Base-by-base conservation (phyloP, 2,113 vertebrate genomes). In the Cyprinodon tularosa region DNA sequence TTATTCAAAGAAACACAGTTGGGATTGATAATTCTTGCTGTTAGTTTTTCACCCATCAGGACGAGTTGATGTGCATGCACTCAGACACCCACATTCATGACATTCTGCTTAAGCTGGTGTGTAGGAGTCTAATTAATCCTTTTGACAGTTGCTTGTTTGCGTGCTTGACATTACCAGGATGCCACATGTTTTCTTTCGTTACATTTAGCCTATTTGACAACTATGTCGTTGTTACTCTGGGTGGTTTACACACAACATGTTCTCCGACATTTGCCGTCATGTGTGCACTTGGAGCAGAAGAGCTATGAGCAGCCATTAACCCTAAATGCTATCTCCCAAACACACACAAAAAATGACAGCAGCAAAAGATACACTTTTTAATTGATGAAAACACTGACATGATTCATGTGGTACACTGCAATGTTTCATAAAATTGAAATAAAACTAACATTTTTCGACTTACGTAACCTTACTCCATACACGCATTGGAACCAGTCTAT, bases 271-370 rank as follows among this genome's bases (percentile, higher is more conserved):
- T 3, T 20, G 66, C 57, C 66, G 77, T 83, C 66, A 48, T 12
- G 36, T 44, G 57, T 63, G 66, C 69, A 38, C 64, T 84, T 78
- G 40, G 44, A 73, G 76, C 80, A 66, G 66, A 40, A 62, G 76
- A 79, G 69, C 73, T 66, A 69, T 62, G 76, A 78, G 60, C 67
- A 73, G n/a, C 85, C 76, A 84, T 87, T 87, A 83, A 77, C 77
- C 63, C 72, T 47, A 74, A 82, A 76, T 47, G 62, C 62, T 63
- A 77, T 89, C 74, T 67, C 13, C 42, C 70, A 80, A 66, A 76
- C 15, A 57, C 71, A 74, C n/a, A 57, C 53, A 36, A 62, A 22
- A 47, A 61, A 44, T 73, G 71, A 79, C 80, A 72, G 74, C 66
- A 4, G 62, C 47, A 36, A 75, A 62, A 62, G 78, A 72, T 80